Evolutionary conservation across 2,888 invertebrate genomes (phyloP).

Genomic region (Rhagonycha fulva): DNA sequence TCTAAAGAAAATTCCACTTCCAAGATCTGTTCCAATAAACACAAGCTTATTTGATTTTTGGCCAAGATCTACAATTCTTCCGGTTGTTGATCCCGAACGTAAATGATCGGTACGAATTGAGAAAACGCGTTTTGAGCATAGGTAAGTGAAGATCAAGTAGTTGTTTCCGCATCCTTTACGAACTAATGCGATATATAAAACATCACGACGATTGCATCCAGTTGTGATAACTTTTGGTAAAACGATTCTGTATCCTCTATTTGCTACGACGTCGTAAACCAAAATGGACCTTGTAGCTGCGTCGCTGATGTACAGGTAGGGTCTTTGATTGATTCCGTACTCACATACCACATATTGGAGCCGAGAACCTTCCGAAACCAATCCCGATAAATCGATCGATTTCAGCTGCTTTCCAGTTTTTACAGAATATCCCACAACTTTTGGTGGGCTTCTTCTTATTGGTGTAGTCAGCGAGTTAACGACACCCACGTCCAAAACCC

Average conservation of each 20-base stretch:
- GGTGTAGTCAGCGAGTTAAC: constrained; percentile 70
- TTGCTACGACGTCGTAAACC: constrained; percentile 67
- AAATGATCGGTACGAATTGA: constrained; percentile 67
- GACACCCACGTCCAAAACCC: constrained; percentile 74
- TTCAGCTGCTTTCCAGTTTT: constrained; percentile 66
- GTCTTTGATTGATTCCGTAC: constrained; percentile 63
- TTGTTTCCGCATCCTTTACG: constrained; percentile 62
- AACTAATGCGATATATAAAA: constrained; percentile 68
- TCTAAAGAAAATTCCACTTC: constrained; percentile 62
- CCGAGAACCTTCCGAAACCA: constrained; percentile 63
- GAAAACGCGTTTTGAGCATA: constrained; percentile 65
- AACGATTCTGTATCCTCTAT: constrained; percentile 67
- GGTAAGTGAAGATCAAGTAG: constrained; percentile 66
- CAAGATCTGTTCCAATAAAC: constrained; percentile 66
- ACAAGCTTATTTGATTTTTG: constrained; percentile 62
- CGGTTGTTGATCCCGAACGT: constrained; percentile 61
- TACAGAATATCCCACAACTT: constrained; percentile 66
- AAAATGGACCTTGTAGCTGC: constrained; percentile 70
- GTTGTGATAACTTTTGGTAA: constrained; percentile 61
- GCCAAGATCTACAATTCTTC: constrained; percentile 60
- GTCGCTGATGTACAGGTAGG: constrained; percentile 70
- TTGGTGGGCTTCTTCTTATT: constrained; percentile 68
- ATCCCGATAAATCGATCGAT: constrained; percentile 63
- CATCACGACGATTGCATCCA: constrained; percentile 62
- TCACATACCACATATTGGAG: constrained; percentile 74